Evolutionary conservation across 2,888 invertebrate genomes (phyloP), one percentile per base, ranked within the genome.

Genomic region (Agrochola lychnidis): DNA sequence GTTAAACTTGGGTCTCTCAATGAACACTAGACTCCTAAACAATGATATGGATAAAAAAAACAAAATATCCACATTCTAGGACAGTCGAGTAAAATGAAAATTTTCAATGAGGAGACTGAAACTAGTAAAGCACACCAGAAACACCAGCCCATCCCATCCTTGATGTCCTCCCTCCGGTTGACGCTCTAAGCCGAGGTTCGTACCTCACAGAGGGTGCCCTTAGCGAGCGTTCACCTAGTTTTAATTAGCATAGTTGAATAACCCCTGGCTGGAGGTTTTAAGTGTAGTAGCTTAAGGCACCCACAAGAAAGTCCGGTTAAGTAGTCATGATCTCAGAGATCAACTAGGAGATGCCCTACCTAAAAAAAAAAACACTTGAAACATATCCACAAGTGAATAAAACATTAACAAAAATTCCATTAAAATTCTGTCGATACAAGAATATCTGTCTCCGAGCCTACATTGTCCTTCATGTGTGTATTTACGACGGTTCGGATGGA

Each of bases 401-500:
- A 56, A n/a, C 12, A n/a, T n/a, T 4, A 12, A 5, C 12, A 59
- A 59, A 30, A 59, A 14, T 56, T 12, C 12, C n/a, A 56, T 56
- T 25, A 16, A 16, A 30, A 9, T 59, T 56, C 36, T 9, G 3
- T 36, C n/a, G 16, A 42, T 12, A 70, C 6, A 70, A 70, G 1
- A 42, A 22, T 0, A 62, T 57, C 57, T 63, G 56, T 79, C 74
- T 79, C 75, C 59, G 51, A 6, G 74, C 22, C 70, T 68, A 68
- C 36, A 79, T 64, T 61, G 16, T 66, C 53, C 57, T 7, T 22
- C 57, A 22, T 68, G 9, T 61, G 62, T 42, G 14, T 66, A 63
- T 79, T 73, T 40, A 78, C 66, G 40, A 67, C 59, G 30, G 19
- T 10, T 19, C 40, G 36, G 16, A 82, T 63, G 59, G 59, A 83